Percentiles rank a stretch among this genome's conserved stretches.
These are phyloP conservation scores for Chionomys nivalis DNA, from an alignment of 2,113 vertebrate species.

Conservation along the genomic window DNA sequence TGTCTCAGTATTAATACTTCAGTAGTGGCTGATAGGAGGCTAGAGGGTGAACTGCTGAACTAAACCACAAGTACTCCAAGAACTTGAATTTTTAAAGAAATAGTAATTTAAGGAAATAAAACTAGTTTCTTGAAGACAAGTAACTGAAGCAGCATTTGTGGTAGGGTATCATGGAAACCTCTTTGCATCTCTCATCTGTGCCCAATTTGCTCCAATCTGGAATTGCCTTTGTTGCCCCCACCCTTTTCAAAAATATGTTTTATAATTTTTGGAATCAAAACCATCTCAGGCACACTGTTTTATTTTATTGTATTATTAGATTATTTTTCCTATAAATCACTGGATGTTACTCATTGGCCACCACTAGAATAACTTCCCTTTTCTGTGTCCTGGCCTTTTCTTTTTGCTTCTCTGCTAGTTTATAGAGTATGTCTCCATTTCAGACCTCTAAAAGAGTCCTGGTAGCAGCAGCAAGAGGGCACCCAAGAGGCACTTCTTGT, in stretches of 20 bases:
- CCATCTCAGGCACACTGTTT: conserved; percentile 92
- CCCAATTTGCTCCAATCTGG: conserved; percentile 94
- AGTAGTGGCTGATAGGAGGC: conserved; percentile 73
- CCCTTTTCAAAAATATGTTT: conserved; percentile 87
- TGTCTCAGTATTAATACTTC: conserved; percentile 80
- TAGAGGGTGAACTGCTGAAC: conserved; percentile 79
- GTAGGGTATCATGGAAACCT: conserved; percentile 85
- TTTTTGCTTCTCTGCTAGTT: conserved; percentile 62
- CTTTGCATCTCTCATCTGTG: conserved; percentile 92
- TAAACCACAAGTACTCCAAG: conserved; percentile 82
- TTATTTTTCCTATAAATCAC: conserved; percentile 99
- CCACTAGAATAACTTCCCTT: conserved; percentile 92
- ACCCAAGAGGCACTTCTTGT: conserved; percentile 90
- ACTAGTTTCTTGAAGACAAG: conserved; percentile 82
- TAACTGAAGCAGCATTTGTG: conserved; percentile 88
- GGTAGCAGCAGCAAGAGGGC: conserved; percentile 91
- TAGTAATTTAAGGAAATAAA: conserved; percentile 86
- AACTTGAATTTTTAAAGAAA: conserved; percentile 86
- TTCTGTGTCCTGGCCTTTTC: conserved; percentile 88
- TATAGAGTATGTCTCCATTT: conserved; percentile 24
- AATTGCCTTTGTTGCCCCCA: conserved; percentile 67
- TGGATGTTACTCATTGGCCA: conserved; percentile 94
- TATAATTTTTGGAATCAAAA: conserved; percentile 98
- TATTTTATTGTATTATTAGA: conserved; percentile 99
- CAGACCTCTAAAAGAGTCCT: conserved; percentile 4